A percentile compares a stretch with the other conserved stretches of the same genome.
phyloP scores from a whole-genome alignment of 2,888 invertebrate species.

The Ormyrus nitidulus region DNA sequence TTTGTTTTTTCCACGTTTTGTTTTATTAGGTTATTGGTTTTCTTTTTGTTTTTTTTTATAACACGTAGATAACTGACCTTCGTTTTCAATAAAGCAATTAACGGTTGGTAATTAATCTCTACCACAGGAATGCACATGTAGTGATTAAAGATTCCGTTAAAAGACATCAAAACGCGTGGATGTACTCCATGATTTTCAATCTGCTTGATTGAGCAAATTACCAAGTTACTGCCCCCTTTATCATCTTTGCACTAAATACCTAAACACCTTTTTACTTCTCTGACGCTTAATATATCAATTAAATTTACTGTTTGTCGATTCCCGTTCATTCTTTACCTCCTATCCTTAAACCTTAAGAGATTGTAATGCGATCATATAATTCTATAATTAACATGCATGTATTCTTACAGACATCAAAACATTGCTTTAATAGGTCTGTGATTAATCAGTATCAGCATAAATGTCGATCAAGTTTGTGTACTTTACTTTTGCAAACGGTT shows the following conservation, averaged over 20 bases:
- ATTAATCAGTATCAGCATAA: conserved; percentile 3
- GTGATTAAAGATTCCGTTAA: conserved; percentile 29
- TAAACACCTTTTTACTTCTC: conserved; percentile 39
- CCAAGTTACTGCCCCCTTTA: conserved; percentile 51
- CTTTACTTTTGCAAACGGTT: conserved; percentile 24
- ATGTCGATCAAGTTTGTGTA: conserved; percentile 39
- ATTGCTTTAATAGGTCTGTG: conserved; percentile 22
- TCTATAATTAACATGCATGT: conserved; percentile 39
- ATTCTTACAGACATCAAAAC: conserved; percentile 42
- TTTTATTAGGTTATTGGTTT: conserved; percentile 4
- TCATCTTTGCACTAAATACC: conserved; percentile 32
- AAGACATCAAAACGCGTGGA: conserved; percentile 44
- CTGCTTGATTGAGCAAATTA: conserved; percentile 48
- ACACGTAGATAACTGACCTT: neutral
- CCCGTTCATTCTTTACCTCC: conserved; percentile 16
- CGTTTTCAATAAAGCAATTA: conserved; percentile 48
- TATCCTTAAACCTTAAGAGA: conserved; percentile 45
- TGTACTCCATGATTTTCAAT: conserved; percentile 32
- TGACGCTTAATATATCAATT: conserved; percentile 20
- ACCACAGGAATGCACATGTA: conserved; percentile 47
- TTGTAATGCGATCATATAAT: conserved; percentile 53
- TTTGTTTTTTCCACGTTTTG: conserved; percentile 44
- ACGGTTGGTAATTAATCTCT: conserved; percentile 42
- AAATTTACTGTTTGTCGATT: conserved; percentile 19
- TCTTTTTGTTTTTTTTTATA: conserved; percentile 7